Conservation (phyloP, 1,140 invertebrate species). For the Brachionus koreanus region DNA sequence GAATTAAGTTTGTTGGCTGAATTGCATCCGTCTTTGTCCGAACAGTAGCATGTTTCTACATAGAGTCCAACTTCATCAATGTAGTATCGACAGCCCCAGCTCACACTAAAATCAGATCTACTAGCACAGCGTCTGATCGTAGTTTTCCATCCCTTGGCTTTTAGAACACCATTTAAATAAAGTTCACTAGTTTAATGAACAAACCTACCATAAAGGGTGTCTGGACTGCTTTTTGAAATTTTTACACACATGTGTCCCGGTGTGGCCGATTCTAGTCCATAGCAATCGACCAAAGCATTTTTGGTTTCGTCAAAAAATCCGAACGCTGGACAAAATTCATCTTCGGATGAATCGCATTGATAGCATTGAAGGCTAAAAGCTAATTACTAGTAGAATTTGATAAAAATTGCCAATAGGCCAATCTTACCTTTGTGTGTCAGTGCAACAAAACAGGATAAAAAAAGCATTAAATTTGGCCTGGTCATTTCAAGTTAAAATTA, state of each 20-base stretch:
- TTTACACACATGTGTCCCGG: slow-evolving; percentile 44
- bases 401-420: background rate
- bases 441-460: background rate
- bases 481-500: background rate
- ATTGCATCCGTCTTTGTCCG: slow-evolving; percentile 43
- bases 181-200: background rate
- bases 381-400: background rate
- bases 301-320: slow-evolving; percentile 44
- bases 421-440: background rate
- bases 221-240: slow-evolving; percentile 36
- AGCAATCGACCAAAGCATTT: slow-evolving; percentile 45
- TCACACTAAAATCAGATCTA: slow-evolving; percentile 38
- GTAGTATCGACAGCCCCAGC: slow-evolving; percentile 38
- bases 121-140: slow-evolving; percentile 20
- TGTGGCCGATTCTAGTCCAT: slow-evolving; percentile 30
- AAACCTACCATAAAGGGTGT: slow-evolving; percentile 41
- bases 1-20: background rate
- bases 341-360: slow-evolving; percentile 41
- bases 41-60: slow-evolving; percentile 40
- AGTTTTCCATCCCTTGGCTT: slow-evolving; percentile 43
- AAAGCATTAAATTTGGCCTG: background rate
- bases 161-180: background rate
- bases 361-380: slow-evolving; percentile 41
- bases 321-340: slow-evolving; percentile 44
- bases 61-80: slow-evolving; percentile 42